These are phyloP conservation scores for Hypomecis atomaria DNA, from an alignment of 2,888 invertebrate genomes.

Conservation along the genomic window DNA sequence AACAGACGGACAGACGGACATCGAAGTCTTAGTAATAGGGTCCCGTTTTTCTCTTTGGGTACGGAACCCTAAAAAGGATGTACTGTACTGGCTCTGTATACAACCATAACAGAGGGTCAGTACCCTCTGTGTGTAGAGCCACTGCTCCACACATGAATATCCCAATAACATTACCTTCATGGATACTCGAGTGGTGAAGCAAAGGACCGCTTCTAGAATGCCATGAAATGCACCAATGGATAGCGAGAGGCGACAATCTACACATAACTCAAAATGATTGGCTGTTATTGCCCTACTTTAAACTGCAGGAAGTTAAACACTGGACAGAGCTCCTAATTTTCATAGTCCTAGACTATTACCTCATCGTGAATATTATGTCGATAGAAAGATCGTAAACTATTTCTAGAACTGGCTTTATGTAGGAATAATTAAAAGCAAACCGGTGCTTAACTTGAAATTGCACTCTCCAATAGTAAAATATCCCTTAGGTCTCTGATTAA, in stretches of 20 bases:
- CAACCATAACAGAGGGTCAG: too few species aligned
- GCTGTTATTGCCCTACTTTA: conserved; percentile 52
- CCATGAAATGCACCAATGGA: conserved; percentile 10
- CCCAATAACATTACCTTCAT: too few species aligned
- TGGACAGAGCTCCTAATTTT: conserved; percentile 54
- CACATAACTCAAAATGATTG: conserved; percentile 47
- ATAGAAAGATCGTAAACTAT: conserved; percentile 41
- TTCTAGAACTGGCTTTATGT: conserved; percentile 51
- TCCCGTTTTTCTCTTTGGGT: too few species aligned
- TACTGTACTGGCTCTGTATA: too few species aligned
- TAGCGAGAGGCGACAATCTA: conserved; percentile 32
- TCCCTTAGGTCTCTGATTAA: conserved; percentile 41
- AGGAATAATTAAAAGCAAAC: conserved; percentile 54
- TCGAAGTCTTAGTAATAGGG: too few species aligned
- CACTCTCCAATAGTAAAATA: conserved; percentile 50
- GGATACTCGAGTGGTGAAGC: not conserved
- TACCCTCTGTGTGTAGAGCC: too few species aligned
- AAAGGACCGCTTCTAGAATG: not conserved
- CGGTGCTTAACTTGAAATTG: conserved; percentile 57
- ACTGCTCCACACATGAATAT: too few species aligned
- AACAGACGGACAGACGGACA: too few species aligned
- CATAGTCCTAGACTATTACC: conserved; percentile 46
- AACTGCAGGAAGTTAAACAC: conserved; percentile 50
- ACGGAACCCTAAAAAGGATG: too few species aligned
- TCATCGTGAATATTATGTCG: conserved; percentile 41